Conservation (phyloP, 1,140 invertebrate genomes). For the Neelides sp. region DNA sequence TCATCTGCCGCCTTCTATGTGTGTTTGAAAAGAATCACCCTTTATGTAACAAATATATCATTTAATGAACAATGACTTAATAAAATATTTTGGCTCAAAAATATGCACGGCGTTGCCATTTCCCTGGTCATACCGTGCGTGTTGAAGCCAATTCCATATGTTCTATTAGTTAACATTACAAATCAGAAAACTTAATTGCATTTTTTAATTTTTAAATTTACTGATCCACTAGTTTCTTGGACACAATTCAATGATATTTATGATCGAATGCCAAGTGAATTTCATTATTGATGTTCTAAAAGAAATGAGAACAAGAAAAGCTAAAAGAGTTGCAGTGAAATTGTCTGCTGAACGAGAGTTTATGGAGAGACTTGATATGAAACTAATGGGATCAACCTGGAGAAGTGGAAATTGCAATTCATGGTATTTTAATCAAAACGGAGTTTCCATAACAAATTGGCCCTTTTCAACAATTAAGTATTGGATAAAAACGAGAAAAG, state of each 20-base stretch:
- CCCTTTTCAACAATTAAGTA: slow-evolving; percentile 10
- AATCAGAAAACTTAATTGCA: neutral
- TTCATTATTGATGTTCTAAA: slow-evolving; percentile 1
- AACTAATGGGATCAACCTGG: slow-evolving; percentile 15
- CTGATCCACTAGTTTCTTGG: slow-evolving; percentile 9
- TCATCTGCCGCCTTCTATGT: no score
- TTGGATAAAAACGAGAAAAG: slow-evolving; percentile 1
- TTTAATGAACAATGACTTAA: no score
- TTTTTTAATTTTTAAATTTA: no score
- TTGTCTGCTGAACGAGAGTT: slow-evolving; percentile 6
- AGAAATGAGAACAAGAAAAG: slow-evolving; percentile 4
- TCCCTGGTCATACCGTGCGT: no score
- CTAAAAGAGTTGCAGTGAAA: slow-evolving; percentile 1
- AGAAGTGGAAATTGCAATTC: slow-evolving; percentile 6
- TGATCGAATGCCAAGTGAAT: slow-evolving; percentile 13
- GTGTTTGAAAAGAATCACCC: no score
- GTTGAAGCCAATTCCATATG: neutral
- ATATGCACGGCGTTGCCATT: no score
- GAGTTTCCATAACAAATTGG: slow-evolving; percentile 7
- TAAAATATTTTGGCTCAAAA: no score
- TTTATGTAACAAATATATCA: neutral
- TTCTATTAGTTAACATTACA: neutral
- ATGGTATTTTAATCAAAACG: slow-evolving; percentile 14
- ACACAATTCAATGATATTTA: slow-evolving; percentile 11
- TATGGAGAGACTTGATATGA: neutral